Evolutionary conservation across 1,140 invertebrate species (phyloP).

Genomic region (Streblospio benedicti): DNA sequence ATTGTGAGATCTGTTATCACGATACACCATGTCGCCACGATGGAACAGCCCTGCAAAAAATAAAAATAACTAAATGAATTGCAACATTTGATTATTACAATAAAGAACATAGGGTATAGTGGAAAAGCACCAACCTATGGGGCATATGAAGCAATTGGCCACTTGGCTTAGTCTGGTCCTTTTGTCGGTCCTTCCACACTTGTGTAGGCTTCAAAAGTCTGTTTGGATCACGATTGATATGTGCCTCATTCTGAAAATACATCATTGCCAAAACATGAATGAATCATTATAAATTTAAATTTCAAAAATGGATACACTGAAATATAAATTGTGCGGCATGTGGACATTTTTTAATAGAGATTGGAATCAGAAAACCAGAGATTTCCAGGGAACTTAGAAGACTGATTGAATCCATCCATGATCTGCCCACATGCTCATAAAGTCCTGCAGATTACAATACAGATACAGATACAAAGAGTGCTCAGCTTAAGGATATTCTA

Average conservation of each 20-base stretch:
- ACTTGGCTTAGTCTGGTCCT: constrained; percentile 23
- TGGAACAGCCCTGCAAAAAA: constrained; percentile 1
- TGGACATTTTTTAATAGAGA: no score
- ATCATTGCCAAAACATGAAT: neutral
- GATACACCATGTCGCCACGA: neutral
- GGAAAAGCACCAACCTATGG: constrained; percentile 26
- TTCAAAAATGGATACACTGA: no score
- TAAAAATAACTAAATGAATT: neutral
- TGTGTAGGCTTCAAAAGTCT: constrained; percentile 34
- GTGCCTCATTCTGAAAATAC: constrained; percentile 21
- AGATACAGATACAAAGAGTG: no score
- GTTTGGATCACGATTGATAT: constrained; percentile 32
- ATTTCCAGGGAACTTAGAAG: no score
- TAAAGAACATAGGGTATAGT: neutral
- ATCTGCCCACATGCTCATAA: no score
- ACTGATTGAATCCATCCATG: no score
- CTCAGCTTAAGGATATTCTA: no score
- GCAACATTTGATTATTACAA: neutral
- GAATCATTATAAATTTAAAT: no score
- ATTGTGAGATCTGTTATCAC: no score
- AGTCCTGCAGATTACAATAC: no score
- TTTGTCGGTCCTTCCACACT: constrained; percentile 33
- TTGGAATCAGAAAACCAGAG: no score
- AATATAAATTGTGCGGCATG: no score
- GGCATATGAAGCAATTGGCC: constrained; percentile 33